Percentiles rank a stretch among this genome's conserved stretches.
These are phyloP conservation scores for Lerista edwardsae DNA, from an alignment of 2,797 vertebrate species.

Conservation along the genomic window DNA sequence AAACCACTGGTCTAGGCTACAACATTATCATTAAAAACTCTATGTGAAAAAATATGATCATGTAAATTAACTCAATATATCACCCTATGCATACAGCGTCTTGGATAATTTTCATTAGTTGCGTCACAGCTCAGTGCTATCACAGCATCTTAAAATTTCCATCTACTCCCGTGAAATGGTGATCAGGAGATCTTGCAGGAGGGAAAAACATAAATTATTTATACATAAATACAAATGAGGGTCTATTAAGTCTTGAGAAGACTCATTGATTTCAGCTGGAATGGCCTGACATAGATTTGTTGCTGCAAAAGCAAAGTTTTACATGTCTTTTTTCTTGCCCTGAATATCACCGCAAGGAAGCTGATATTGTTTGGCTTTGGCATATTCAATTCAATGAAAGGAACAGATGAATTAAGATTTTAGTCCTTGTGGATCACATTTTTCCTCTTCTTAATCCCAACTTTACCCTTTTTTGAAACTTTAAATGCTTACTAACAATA, in stretches of 20 bases:
- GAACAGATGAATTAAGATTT: not conserved
- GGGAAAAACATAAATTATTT: not conserved
- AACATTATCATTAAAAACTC: not conserved
- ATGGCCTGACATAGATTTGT: not conserved
- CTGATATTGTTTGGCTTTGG: not conserved
- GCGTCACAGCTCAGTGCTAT: not conserved
- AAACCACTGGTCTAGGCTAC: too few relatives aligned
- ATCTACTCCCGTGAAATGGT: not conserved
- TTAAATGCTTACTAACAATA: too few relatives aligned
- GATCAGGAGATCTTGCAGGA: not conserved
- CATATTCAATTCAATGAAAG: not conserved
- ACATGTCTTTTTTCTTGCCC: too few relatives aligned
- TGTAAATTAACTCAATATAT: not conserved
- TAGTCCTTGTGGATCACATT: not conserved
- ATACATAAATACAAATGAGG: not conserved
- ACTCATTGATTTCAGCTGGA: not conserved
- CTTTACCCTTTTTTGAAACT: too few relatives aligned
- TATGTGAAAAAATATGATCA: conserved; percentile 9
- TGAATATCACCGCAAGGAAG: not conserved
- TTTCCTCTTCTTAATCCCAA: too few relatives aligned
- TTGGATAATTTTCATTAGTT: not conserved
- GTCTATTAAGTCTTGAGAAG: not conserved
- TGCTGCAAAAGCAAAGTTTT: not conserved
- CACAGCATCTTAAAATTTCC: not conserved
- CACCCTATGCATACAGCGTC: too few relatives aligned